Evolutionary conservation across 53 echinoderm and acorn worm genomes (phyloP).

Genomic region (Zoroaster sp.): DNA sequence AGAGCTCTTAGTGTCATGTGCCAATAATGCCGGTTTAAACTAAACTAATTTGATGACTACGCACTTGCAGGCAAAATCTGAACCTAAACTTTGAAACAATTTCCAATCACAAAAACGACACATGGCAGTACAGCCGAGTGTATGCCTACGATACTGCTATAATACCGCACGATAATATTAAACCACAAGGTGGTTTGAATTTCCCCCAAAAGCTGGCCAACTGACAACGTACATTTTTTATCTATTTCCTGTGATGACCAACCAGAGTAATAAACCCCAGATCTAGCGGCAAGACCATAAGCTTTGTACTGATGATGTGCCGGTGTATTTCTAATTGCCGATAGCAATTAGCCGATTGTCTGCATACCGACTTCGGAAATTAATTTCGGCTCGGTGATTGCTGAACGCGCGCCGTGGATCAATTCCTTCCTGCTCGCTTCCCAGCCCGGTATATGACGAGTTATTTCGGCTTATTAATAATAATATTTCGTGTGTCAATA

Average conservation of each 20-base stretch:
- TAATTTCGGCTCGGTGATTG: slow-evolving; percentile 55
- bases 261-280: not conserved
- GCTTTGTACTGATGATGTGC: not conserved
- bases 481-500: slow-evolving; percentile 29
- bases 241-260: not conserved
- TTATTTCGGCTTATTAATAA: slow-evolving; percentile 50
- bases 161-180: too few species aligned
- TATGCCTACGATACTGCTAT: too few species aligned
- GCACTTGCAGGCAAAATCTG: too few species aligned
- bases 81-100: too few species aligned
- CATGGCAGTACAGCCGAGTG: too few species aligned
- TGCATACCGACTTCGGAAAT: slow-evolving; percentile 57
- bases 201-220: not conserved
- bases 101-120: too few species aligned
- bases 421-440: slow-evolving; percentile 39
- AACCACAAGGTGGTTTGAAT: not conserved
- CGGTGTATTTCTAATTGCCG: slow-evolving; percentile 49
- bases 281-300: slow-evolving; percentile 19
- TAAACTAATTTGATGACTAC: not conserved
- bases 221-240: not conserved
- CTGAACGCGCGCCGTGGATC: slow-evolving; percentile 11
- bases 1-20: too few species aligned
- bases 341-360: slow-evolving; percentile 42
- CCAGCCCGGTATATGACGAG: not conserved
- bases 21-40: too few species aligned